These are phyloP conservation scores for Momotus momota DNA, from an alignment of 2,797 vertebrate species.

Conservation along the genomic window DNA sequence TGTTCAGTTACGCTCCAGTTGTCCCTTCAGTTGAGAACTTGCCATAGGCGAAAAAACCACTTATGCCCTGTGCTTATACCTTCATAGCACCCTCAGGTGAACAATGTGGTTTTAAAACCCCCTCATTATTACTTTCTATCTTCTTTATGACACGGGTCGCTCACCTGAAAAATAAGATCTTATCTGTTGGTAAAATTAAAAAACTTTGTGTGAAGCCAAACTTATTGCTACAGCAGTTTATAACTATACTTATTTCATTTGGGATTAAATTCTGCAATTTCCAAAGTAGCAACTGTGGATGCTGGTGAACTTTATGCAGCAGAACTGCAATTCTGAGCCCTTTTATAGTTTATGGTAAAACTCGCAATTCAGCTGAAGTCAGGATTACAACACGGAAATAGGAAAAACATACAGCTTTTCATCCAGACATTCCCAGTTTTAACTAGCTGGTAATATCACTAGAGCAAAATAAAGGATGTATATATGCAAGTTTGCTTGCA, in stretches of 20 bases:
- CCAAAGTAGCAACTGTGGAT: background rate
- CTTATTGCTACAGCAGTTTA: background rate
- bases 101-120: background rate
- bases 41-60: conserved; percentile 49
- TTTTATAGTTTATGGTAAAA: background rate
- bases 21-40: conserved; percentile 10
- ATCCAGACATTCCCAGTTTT: background rate
- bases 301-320: background rate
- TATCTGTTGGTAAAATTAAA: background rate
- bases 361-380: background rate
- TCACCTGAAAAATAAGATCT: background rate
- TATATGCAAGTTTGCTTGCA: background rate
- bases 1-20: conserved; percentile 11
- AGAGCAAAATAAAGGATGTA: background rate
- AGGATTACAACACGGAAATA: background rate
- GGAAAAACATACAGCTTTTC: background rate
- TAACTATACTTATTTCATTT: background rate
- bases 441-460: background rate
- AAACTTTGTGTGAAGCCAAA: background rate
- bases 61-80: background rate
- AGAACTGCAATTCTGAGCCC: background rate
- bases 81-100: conserved; percentile 17
- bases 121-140: background rate
- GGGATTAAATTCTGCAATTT: background rate
- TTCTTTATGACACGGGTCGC: background rate